phyloP scores from a whole-genome alignment of 2,113 vertebrate genomes.

The Paratilapia polleni region DNA sequence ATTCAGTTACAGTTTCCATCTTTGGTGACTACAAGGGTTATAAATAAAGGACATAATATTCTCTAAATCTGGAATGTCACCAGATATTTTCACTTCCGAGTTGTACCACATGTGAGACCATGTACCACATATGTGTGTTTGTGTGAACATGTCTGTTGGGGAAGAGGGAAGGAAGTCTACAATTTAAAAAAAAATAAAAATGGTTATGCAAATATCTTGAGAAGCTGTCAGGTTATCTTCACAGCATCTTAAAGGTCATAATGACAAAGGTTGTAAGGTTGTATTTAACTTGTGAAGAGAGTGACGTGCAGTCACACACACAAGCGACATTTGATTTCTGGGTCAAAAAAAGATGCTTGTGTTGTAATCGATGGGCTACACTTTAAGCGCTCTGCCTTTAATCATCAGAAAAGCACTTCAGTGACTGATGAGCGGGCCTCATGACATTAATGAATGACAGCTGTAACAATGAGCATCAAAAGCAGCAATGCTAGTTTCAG shows the following conservation, averaged over 20 bases:
- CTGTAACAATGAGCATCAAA: neutral
- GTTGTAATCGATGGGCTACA: conserved; percentile 3
- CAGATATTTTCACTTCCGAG: neutral
- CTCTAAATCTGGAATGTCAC: neutral
- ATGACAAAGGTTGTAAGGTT: neutral
- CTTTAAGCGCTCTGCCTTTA: conserved; percentile 1
- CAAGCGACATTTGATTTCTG: neutral
- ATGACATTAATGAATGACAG: neutral
- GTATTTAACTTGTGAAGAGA: neutral
- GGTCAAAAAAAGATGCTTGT: neutral
- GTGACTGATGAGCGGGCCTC: conserved; percentile 1
- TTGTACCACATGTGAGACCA: too few relatives aligned
- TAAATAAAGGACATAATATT: neutral
- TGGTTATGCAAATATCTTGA: conserved; percentile 19
- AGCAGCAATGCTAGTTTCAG: neutral
- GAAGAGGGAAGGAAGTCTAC: neutral
- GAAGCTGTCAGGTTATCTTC: neutral
- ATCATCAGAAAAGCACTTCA: conserved; percentile 26
- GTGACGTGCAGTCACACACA: neutral
- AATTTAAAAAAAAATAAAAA: neutral
- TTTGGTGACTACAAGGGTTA: neutral
- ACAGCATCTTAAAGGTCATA: neutral
- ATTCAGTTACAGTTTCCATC: neutral
- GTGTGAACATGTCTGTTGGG: neutral
- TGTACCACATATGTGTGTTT: neutral